Evolutionary conservation across 23 tunicate genomes (phyloP).

Genomic region (Aplidium turbinatum): DNA sequence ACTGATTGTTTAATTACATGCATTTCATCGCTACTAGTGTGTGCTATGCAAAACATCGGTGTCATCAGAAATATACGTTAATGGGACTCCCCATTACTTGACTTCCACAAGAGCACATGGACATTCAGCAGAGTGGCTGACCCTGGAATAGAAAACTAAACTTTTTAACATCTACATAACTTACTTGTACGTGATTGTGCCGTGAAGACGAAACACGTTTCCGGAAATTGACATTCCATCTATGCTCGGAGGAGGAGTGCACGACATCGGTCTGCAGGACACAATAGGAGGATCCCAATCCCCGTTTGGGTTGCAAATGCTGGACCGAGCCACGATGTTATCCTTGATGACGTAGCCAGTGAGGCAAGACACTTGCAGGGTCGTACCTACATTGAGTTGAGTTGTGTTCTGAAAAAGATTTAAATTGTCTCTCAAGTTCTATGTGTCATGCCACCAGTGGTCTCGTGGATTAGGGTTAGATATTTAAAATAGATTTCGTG

Average conservation of each 20-base stretch:
- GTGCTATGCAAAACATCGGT: too few relatives aligned
- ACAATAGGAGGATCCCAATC: conserved; percentile 67
- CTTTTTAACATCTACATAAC: not conserved
- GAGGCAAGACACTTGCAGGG: conserved; percentile 37
- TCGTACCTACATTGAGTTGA: conserved; percentile 22
- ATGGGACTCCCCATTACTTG: not conserved
- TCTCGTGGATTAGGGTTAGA: not conserved
- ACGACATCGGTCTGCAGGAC: conserved; percentile 46
- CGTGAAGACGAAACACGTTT: conserved; percentile 43
- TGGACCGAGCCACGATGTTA: conserved; percentile 6
- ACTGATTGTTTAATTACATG: too few relatives aligned
- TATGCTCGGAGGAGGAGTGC: conserved; percentile 56
- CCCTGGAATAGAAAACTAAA: not conserved
- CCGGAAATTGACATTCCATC: conserved; percentile 40
- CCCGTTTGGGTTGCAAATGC: conserved; percentile 54
- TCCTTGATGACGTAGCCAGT: conserved; percentile 52
- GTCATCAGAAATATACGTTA: too few relatives aligned
- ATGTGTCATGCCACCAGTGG: too few relatives aligned
- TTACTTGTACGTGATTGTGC: conserved; percentile 56
- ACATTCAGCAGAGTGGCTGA: not conserved
- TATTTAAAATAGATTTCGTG: not conserved
- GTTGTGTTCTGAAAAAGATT: conserved; percentile 6
- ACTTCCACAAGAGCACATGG: not conserved
- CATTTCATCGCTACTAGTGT: too few relatives aligned
- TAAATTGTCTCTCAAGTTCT: too few relatives aligned